These are phyloP conservation scores for Zelleria hepariella DNA, from an alignment of 2,888 invertebrate species.

Conservation along the genomic window DNA sequence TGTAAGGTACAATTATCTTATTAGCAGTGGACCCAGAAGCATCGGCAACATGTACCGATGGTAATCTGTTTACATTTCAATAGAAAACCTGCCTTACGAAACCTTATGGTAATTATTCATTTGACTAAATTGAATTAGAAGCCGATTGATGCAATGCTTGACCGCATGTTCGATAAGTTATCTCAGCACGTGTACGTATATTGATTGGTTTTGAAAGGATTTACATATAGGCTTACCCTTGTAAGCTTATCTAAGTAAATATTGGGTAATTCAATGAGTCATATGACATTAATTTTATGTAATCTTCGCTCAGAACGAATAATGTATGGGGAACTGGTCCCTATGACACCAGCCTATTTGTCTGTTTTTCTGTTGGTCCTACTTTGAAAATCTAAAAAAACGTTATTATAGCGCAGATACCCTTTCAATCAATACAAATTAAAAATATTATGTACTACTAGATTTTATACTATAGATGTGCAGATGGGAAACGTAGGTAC, in stretches of 20 bases:
- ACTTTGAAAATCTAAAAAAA: too few relatives aligned
- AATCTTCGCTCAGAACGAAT: too few relatives aligned
- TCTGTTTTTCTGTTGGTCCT: too few relatives aligned
- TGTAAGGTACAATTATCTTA: slow-evolving; percentile 2
- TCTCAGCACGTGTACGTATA: background rate
- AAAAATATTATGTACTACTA: too few relatives aligned
- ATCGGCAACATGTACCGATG: background rate
- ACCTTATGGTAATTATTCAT: background rate
- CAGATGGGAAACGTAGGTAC: too few relatives aligned
- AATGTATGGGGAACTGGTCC: too few relatives aligned
- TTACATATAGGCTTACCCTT: background rate
- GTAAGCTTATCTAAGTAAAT: background rate
- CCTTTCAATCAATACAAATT: too few relatives aligned
- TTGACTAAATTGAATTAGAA: background rate
- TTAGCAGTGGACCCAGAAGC: background rate
- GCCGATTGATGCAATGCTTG: background rate
- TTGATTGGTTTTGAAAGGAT: background rate
- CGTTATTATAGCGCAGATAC: too few relatives aligned
- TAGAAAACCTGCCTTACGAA: background rate
- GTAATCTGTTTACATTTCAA: slow-evolving; percentile 3
- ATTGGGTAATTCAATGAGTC: background rate
- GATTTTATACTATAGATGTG: too few relatives aligned
- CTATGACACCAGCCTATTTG: too few relatives aligned
- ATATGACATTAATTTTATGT: too few relatives aligned
- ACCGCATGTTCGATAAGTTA: background rate